Conservation (phyloP, 2,113 vertebrate genomes). For the Cervus canadensis region DNA sequence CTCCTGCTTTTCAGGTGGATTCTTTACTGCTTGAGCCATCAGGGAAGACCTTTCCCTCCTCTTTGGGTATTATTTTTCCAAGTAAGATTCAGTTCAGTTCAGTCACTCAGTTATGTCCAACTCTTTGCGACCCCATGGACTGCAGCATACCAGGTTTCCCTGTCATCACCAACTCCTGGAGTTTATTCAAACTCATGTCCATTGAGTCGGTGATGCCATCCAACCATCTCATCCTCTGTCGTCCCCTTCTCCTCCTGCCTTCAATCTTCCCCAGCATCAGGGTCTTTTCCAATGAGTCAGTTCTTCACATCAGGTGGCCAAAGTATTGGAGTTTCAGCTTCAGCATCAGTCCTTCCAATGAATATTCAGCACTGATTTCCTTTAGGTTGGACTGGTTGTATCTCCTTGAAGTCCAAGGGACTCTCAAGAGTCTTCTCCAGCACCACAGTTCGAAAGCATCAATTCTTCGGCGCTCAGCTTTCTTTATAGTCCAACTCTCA, state of each 20-base stretch:
- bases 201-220: neutral
- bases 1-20: neutral
- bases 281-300: neutral
- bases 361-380: neutral
- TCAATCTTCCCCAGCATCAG: neutral
- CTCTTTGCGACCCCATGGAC: neutral
- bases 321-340: neutral
- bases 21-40: neutral
- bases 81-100: neutral
- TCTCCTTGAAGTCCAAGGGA: neutral
- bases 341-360: neutral
- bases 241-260: neutral
- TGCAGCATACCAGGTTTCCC: neutral
- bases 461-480: neutral
- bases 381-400: neutral
- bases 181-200: neutral
- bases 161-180: neutral
- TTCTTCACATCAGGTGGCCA: neutral
- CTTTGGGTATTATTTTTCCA: neutral
- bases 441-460: neutral
- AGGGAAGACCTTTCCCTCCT: neutral
- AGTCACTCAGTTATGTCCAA: neutral
- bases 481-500: neutral
- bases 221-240: neutral
- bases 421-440: neutral